phyloP scores from a whole-genome alignment of 2,113 vertebrate species.

The Alethe diademata region DNA sequence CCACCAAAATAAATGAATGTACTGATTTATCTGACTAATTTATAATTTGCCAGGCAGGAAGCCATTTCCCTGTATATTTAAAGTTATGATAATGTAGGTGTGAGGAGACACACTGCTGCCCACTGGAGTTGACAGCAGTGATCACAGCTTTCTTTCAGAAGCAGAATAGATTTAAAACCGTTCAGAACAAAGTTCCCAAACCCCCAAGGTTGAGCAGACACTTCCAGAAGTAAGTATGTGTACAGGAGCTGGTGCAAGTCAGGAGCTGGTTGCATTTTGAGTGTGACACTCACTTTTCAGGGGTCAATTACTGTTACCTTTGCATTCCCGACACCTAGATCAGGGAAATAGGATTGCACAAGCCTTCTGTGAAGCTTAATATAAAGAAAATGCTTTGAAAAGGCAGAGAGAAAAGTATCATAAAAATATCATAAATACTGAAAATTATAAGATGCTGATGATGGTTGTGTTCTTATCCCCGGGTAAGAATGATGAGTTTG shows the following conservation, averaged over 20 bases:
- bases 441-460: neutral
- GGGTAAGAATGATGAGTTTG: neutral
- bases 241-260: neutral
- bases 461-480: neutral
- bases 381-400: neutral
- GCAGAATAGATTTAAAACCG: neutral
- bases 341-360: neutral
- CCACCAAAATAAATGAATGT: neutral
- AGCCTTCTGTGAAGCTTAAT: neutral
- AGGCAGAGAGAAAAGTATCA: neutral
- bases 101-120: neutral
- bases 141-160: neutral
- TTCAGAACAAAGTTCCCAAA: neutral
- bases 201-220: fast-evolving
- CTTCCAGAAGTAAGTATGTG: neutral
- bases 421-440: neutral
- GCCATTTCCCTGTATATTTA: neutral
- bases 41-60: neutral
- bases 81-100: neutral
- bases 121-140: neutral
- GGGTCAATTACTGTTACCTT: neutral
- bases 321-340: neutral
- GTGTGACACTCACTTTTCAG: neutral
- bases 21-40: fast-evolving
- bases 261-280: neutral